Percentiles rank a stretch among this genome's conserved stretches.
Evolutionary conservation across 1,140 invertebrate genomes (phyloP).

Genomic region (Kradibia gibbosae): DNA sequence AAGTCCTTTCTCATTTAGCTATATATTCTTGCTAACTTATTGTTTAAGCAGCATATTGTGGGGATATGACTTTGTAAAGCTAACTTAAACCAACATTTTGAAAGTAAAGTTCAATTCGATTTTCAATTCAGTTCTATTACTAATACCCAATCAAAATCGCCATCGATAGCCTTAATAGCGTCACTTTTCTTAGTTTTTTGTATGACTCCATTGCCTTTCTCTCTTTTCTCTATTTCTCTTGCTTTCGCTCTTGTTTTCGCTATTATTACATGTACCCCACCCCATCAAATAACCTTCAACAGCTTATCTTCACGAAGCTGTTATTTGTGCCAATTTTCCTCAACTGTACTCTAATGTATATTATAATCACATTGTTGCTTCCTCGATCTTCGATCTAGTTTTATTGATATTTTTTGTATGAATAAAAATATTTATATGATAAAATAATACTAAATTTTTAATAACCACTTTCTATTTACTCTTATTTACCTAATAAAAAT

Average conservation of each 20-base stretch:
- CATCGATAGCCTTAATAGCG: not conserved
- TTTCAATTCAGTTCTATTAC: slow-evolving; percentile 1
- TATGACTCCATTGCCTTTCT: not conserved
- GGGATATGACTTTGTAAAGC: not conserved
- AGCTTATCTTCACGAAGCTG: slow-evolving; percentile 40
- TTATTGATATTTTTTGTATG: too few species aligned
- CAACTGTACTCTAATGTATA: not conserved
- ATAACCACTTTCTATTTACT: too few species aligned
- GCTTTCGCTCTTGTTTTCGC: not conserved
- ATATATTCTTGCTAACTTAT: too few species aligned
- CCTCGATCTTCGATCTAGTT: not conserved
- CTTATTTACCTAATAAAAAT: too few species aligned
- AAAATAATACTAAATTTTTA: too few species aligned
- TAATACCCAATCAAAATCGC: slow-evolving; percentile 48
- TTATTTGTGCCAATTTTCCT: not conserved
- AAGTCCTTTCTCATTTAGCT: too few species aligned
- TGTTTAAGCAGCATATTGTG: not conserved
- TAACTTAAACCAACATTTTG: slow-evolving; percentile 27
- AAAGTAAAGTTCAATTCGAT: not conserved
- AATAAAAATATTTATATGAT: too few species aligned
- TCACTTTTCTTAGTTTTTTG: slow-evolving; percentile 17
- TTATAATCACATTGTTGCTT: slow-evolving; percentile 33
- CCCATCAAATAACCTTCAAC: slow-evolving; percentile 39
- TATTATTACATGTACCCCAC: not conserved
- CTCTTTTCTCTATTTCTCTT: not conserved